A percentile compares a stretch with the other conserved stretches of the same genome.
These are phyloP conservation scores for Uromys caudimaculatus DNA, from an alignment of 2,797 vertebrate species.

Conservation along the genomic window DNA sequence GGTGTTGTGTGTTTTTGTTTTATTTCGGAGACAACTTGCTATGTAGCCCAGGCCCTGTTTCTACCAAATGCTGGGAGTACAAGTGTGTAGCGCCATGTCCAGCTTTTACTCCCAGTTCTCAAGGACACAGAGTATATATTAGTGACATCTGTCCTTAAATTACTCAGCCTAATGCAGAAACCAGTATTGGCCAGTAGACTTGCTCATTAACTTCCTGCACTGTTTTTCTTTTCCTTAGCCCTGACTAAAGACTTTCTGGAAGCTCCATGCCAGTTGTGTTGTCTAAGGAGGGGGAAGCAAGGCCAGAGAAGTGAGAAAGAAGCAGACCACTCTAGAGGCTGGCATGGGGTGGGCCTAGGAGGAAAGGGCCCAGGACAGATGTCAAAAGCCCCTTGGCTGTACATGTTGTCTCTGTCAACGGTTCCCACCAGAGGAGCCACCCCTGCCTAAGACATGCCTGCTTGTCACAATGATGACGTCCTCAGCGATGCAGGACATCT, in stretches of 20 bases:
- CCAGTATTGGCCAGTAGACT: background rate
- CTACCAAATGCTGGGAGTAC: background rate
- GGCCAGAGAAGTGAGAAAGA: background rate
- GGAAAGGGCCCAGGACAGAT: background rate
- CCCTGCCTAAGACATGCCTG: constrained; percentile 82
- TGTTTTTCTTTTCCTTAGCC: background rate
- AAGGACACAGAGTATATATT: background rate
- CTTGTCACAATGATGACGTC: constrained; percentile 92
- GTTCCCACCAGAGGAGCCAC: background rate
- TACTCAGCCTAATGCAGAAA: background rate
- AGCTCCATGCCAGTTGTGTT: background rate
- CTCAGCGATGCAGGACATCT: constrained; percentile 90
- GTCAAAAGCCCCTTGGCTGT: background rate
- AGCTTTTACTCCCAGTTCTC: background rate
- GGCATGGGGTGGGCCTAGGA: background rate
- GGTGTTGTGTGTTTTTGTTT: background rate
- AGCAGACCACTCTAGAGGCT: background rate
- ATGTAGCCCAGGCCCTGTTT: background rate
- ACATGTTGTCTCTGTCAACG: background rate
- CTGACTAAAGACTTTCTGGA: background rate
- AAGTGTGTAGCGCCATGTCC: background rate
- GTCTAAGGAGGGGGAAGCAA: background rate
- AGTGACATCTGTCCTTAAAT: background rate
- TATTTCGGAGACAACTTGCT: background rate
- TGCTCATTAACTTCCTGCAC: background rate